These are phyloP conservation scores for Oscheius sp. DNA, from an alignment of 2,888 invertebrate genomes.

Conservation along the genomic window DNA sequence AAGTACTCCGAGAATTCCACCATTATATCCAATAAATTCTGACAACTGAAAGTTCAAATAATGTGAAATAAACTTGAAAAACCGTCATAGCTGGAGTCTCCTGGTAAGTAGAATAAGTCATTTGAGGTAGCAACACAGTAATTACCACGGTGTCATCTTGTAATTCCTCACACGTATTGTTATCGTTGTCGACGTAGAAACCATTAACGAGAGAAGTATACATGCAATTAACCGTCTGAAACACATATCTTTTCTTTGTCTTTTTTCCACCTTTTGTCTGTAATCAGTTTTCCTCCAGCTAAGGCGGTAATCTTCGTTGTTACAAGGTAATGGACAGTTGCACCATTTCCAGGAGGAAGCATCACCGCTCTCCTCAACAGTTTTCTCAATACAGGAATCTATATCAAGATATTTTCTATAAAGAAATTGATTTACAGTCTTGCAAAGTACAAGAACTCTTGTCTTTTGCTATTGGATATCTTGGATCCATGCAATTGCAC, in stretches of 20 bases:
- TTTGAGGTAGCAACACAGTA: constrained; percentile 30
- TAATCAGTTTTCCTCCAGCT: constrained; percentile 48
- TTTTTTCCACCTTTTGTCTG: too few relatives aligned
- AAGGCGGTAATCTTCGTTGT: constrained; percentile 42
- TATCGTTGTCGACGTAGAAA: neutral
- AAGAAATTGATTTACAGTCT: constrained; percentile 27
- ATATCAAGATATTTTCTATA: too few relatives aligned
- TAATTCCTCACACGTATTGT: constrained; percentile 28
- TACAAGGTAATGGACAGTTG: constrained; percentile 53
- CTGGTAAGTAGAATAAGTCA: constrained; percentile 36
- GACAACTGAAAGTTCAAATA: neutral
- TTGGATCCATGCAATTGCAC: constrained; percentile 57
- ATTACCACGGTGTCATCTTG: constrained; percentile 34
- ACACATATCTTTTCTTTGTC: too few relatives aligned
- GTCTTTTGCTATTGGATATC: constrained; percentile 47
- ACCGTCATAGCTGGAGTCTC: constrained; percentile 44
- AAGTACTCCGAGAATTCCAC: constrained; percentile 24
- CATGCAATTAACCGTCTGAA: neutral
- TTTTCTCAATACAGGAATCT: constrained; percentile 51
- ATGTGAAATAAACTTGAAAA: neutral
- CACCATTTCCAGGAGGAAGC: constrained; percentile 53
- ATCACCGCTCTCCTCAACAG: constrained; percentile 43
- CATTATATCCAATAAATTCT: constrained; percentile 1
- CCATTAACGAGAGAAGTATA: neutral
- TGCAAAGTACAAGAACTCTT: constrained; percentile 38